Base-by-base conservation (phyloP, 2,113 vertebrate species). In the Callionymus lyra region DNA sequence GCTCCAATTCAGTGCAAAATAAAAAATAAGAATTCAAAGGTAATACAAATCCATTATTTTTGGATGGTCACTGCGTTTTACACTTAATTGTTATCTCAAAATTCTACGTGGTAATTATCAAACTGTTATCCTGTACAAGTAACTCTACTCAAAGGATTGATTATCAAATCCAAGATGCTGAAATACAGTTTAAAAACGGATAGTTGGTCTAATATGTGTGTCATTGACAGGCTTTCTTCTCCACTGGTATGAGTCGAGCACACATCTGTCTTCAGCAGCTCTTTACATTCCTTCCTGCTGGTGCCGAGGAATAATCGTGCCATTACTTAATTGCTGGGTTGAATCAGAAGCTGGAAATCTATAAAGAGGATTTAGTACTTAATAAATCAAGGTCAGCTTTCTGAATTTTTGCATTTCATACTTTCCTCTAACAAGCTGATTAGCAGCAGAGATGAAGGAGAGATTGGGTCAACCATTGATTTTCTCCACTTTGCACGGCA, bases 261-360 rank as follows among this genome's bases (percentile, higher is more conserved):
- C 41, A 39, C 34, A 64, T 62, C 70, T 53, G 21, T 43, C 32
- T 56, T 56, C 50, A 40, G 32, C 50, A 51, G 54, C 44, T 15
- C 17, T 6, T 8, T 49, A 16, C 3, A 9, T 56, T 47, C 31
- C 32, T 19, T 37, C 34, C 46, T 50, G 14, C 46, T 53, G 35
- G 48, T 56, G 58, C 52, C 48, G 31, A 56, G 72, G 70, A 78
- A 78, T 79, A 73, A 73, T 63, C 19, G 56, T 70, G 50, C 70
- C 62, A 81, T 79, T 81, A 78, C 68, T 78, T 78, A 77, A 83
- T 77, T 77, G 75, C 50, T 8, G 44, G 46, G 48, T 62, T 56
- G 4, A 14, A 57, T 43, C 59, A 65, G 56, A 71, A 72, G 53
- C 58, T 59, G 47, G 38, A 74, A 65, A 72, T 70, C 53, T 63